Conservation (phyloP, 2,797 vertebrate species). For the Hydrolagus colliei region DNA sequence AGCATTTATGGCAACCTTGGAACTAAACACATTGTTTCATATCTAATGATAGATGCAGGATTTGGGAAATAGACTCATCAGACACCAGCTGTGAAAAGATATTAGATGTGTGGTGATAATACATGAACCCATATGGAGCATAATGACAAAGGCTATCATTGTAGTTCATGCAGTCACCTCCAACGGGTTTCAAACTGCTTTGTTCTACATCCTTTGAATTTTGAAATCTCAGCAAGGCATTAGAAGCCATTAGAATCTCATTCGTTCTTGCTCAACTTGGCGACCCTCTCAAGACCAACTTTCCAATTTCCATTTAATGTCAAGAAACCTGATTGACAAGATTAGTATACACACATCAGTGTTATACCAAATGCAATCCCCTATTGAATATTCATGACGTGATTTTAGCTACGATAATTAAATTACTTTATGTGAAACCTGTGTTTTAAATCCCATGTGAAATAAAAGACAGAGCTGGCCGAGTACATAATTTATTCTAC, state of each 20-base stretch:
- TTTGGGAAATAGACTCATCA: slow-evolving; percentile 39
- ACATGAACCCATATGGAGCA: slow-evolving; percentile 38
- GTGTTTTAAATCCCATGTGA: slow-evolving; percentile 28
- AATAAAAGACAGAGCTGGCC: slow-evolving; percentile 9
- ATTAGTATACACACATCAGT: slow-evolving; percentile 41
- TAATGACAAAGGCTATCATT: slow-evolving; percentile 35
- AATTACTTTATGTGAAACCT: slow-evolving; percentile 30
- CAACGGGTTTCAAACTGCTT: slow-evolving; percentile 48
- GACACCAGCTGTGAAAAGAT: slow-evolving; percentile 47
- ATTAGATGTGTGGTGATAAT: slow-evolving; percentile 45
- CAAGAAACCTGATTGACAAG: slow-evolving; percentile 47
- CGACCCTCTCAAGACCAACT: slow-evolving; percentile 37
- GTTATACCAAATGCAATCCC: slow-evolving; percentile 44
- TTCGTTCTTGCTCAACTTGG: slow-evolving; percentile 46
- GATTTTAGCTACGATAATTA: slow-evolving; percentile 42
- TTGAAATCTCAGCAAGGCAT: slow-evolving; percentile 43
- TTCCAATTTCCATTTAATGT: slow-evolving; percentile 48
- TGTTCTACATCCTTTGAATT: slow-evolving; percentile 42
- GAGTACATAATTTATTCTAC: slow-evolving; percentile 22
- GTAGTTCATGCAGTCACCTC: slow-evolving; percentile 44
- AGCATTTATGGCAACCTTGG: slow-evolving; percentile 47
- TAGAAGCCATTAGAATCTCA: slow-evolving; percentile 37
- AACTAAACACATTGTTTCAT: slow-evolving; percentile 48
- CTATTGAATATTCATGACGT: slow-evolving; percentile 52
- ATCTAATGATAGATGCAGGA: slow-evolving; percentile 45